These are phyloP conservation scores for Caranx melampygus DNA, from an alignment of 2,113 vertebrate genomes.

Conservation along the genomic window DNA sequence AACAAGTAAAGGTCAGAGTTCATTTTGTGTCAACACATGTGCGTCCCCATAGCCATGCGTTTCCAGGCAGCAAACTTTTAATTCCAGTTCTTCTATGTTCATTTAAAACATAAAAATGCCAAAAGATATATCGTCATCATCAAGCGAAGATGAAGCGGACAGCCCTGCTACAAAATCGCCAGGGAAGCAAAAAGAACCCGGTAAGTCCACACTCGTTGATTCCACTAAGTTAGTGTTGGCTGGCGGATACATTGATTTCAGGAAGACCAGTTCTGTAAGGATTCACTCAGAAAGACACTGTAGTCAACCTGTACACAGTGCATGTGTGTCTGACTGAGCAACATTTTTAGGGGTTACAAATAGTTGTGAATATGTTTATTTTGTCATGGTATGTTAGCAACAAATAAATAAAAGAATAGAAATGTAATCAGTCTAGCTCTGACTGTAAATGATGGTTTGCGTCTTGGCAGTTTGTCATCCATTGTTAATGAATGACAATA, in stretches of 20 bases:
- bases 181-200: background rate
- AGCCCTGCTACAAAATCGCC: background rate
- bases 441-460: background rate
- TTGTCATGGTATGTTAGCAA: background rate
- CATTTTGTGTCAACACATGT: constrained; percentile 62
- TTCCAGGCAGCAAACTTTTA: background rate
- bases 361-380: too few species aligned
- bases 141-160: constrained; percentile 62
- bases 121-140: constrained; percentile 50
- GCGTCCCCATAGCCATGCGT: constrained; percentile 30
- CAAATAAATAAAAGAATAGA: too few species aligned
- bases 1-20: constrained; percentile 30
- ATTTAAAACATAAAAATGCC: constrained; percentile 55
- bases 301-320: background rate
- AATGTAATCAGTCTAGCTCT: background rate
- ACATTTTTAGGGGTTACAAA: background rate
- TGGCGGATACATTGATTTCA: background rate
- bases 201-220: constrained; percentile 12
- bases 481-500: background rate
- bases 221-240: background rate
- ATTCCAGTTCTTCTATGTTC: background rate
- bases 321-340: background rate
- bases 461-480: background rate
- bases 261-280: background rate
- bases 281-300: background rate